phyloP scores from a whole-genome alignment of 2,113 vertebrate species.

The Osmerus mordax region DNA sequence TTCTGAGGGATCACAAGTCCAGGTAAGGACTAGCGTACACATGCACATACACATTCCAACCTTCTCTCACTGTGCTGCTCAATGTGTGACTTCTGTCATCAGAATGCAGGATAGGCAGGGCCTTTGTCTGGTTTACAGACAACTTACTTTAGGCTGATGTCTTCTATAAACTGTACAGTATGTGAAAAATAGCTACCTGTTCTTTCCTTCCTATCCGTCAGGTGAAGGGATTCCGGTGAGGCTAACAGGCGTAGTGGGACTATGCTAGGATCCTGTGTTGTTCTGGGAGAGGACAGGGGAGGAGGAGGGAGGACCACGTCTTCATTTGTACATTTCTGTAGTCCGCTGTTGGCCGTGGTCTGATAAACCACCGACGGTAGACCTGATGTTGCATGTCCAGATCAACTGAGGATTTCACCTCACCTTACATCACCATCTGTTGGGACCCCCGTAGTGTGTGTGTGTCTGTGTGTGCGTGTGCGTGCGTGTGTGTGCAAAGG shows the following conservation, averaged over 20 bases:
- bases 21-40: conserved; percentile 37
- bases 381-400: conserved; percentile 82
- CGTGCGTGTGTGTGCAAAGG: not conserved
- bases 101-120: too few species aligned
- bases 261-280: conserved; percentile 74
- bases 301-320: conserved; percentile 60
- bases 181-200: not conserved
- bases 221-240: conserved; percentile 80
- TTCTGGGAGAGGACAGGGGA: conserved; percentile 65
- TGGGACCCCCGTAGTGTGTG: not conserved
- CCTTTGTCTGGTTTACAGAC: too few species aligned
- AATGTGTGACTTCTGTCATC: too few species aligned
- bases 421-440: conserved; percentile 5
- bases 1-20: conserved; percentile 47
- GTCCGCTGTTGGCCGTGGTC: conserved; percentile 69
- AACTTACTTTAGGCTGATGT: too few species aligned
- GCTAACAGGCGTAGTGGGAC: conserved; percentile 82
- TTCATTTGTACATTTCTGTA: conserved; percentile 72
- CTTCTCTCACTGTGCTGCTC: not conserved
- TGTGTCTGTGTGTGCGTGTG: not conserved
- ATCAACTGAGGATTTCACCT: conserved; percentile 62
- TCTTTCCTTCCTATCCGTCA: conserved; percentile 70
- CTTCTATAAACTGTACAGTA: too few species aligned
- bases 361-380: conserved; percentile 71
- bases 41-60: not conserved